Evolutionary conservation across 2,888 invertebrate species (phyloP).

Genomic region (Cheilosia variabilis): DNA sequence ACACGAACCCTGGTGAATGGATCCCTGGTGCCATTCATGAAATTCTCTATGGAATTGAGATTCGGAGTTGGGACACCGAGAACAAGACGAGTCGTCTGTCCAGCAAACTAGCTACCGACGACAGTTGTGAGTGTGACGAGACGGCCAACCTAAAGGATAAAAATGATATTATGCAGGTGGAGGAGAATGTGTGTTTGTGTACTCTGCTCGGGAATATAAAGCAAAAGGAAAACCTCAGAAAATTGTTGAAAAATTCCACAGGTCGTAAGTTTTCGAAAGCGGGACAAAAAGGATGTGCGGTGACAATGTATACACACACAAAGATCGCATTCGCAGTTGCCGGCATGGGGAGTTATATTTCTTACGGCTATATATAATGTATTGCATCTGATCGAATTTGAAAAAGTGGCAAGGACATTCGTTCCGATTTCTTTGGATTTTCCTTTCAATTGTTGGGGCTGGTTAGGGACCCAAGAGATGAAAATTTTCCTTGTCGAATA

Average conservation of each 20-base stretch:
- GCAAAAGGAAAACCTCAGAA: slow-evolving; percentile 49
- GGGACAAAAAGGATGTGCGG: not conserved
- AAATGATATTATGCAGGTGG: slow-evolving; percentile 44
- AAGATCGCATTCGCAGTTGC: slow-evolving; percentile 29
- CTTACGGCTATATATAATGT: slow-evolving; percentile 29
- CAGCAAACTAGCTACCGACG: slow-evolving; percentile 22
- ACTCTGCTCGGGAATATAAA: slow-evolving; percentile 26
- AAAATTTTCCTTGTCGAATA: not conserved
- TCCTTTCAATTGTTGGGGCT: slow-evolving; percentile 48
- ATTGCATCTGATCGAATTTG: slow-evolving; percentile 44
- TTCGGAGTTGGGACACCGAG: slow-evolving; percentile 23
- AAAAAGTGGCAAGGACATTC: slow-evolving; percentile 39
- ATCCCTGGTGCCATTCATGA: slow-evolving; percentile 39
- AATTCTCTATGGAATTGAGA: slow-evolving; percentile 33
- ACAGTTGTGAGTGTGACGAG: slow-evolving; percentile 16
- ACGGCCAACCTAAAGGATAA: slow-evolving; percentile 30
- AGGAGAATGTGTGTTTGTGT: slow-evolving; percentile 24
- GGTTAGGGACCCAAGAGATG: slow-evolving; percentile 45
- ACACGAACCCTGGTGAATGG: slow-evolving; percentile 25
- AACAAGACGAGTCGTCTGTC: slow-evolving; percentile 52
- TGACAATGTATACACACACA: not conserved
- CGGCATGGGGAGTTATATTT: slow-evolving; percentile 19
- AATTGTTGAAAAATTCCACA: slow-evolving; percentile 52
- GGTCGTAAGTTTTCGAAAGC: slow-evolving; percentile 32
- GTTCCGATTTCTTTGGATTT: slow-evolving; percentile 18